Conservation (phyloP, 2,797 vertebrate species). For the Lates japonicus region DNA sequence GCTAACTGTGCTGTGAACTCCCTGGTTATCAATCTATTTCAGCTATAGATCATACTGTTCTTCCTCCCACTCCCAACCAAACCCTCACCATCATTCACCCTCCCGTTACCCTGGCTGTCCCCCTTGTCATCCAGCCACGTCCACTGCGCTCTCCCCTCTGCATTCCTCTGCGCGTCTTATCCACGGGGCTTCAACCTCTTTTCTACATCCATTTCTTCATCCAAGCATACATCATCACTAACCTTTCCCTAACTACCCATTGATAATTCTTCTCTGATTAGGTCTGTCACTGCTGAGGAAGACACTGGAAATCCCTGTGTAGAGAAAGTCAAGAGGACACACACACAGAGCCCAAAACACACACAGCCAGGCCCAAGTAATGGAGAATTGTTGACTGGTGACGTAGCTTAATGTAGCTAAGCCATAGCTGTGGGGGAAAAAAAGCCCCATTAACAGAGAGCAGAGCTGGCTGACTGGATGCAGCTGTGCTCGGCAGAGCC, state of each 20-base stretch:
- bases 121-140: slow-evolving; percentile 2
- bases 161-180: not conserved
- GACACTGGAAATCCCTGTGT: slow-evolving; percentile 36
- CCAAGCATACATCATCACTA: slow-evolving; percentile 26
- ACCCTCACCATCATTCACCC: slow-evolving; percentile 7
- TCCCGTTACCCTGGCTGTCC: not conserved
- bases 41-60: slow-evolving; percentile 8
- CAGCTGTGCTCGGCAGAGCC: slow-evolving; percentile 67
- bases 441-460: slow-evolving; percentile 50
- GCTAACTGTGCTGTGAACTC: slow-evolving; percentile 21
- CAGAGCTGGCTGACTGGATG: slow-evolving; percentile 62
- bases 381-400: slow-evolving; percentile 69
- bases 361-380: slow-evolving; percentile 35
- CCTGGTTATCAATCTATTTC: slow-evolving; percentile 19
- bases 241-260: not conserved
- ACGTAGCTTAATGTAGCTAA: slow-evolving; percentile 70
- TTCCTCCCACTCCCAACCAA: slow-evolving; percentile 8
- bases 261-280: slow-evolving; percentile 37
- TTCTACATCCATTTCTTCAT: slow-evolving; percentile 11
- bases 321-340: slow-evolving; percentile 34
- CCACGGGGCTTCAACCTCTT: slow-evolving; percentile 3
- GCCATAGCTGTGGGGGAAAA: slow-evolving; percentile 37
- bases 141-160: slow-evolving; percentile 1
- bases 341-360: slow-evolving; percentile 29
- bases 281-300: slow-evolving; percentile 21